A percentile compares a stretch with the other conserved stretches of the same genome.
Conservation (phyloP, 2,888 invertebrate species). For the Ormyrus thymus region DNA sequence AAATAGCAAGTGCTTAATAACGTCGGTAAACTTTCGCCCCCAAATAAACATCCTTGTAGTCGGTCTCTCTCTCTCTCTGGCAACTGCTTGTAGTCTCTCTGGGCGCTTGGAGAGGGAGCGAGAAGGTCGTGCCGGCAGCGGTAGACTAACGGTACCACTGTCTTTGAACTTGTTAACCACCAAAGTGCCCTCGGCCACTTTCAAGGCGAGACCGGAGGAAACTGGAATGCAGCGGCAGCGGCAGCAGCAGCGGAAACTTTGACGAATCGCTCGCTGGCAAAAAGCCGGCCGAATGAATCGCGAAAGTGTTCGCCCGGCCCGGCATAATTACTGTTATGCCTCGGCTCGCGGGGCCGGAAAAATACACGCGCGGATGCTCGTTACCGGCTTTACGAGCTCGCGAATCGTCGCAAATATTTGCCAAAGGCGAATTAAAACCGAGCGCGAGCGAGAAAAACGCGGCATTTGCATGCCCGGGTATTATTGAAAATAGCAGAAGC, state of each 20-base stretch:
- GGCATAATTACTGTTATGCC: slow-evolving; percentile 25
- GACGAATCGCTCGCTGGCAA: slow-evolving; percentile 12
- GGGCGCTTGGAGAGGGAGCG: neutral
- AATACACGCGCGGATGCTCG: slow-evolving; percentile 4
- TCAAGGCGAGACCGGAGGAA: slow-evolving; percentile 43
- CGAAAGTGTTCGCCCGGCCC: slow-evolving; percentile 34
- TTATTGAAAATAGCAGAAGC: neutral
- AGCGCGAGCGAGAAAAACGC: neutral
- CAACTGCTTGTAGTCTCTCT: no score
- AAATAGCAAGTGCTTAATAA: neutral
- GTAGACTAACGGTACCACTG: slow-evolving; percentile 44
- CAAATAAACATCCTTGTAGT: neutral
- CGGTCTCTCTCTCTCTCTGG: no score
- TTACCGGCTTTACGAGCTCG: slow-evolving; percentile 34
- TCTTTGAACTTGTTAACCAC: slow-evolving; percentile 51
- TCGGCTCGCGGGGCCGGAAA: neutral
- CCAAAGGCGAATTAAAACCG: neutral
- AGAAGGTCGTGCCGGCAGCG: slow-evolving; percentile 31
- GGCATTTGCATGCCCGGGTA: neutral
- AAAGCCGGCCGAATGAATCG: slow-evolving; percentile 18
- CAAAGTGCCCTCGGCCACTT: slow-evolving; percentile 47
- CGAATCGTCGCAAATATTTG: slow-evolving; percentile 21
- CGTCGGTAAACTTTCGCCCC: slow-evolving; percentile 27
- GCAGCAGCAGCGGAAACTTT: neutral
- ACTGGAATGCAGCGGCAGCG: slow-evolving; percentile 3